Base-by-base conservation (phyloP, 2,113 vertebrate species). In the Phasianus colchicus region DNA sequence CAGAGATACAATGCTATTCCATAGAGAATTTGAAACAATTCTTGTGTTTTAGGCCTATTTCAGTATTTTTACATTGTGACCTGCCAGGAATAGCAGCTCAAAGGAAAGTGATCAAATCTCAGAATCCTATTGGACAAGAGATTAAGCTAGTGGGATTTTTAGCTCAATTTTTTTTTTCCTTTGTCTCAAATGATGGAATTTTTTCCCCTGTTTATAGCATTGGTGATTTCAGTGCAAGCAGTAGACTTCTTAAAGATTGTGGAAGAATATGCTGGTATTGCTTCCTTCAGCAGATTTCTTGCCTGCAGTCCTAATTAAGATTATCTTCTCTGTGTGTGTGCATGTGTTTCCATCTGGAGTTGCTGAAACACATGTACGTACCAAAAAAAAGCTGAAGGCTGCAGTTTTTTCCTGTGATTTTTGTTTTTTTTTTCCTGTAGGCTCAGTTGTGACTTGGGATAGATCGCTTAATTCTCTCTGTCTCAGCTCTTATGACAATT, bases 371-470 rank as follows among this genome's bases (percentile, higher is more conserved):
- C 69, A 7, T 86, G 76, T 74, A 94, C 50, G 64, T 91, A 80
- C 90, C 93, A 77, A 90, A 93, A 48, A 50, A 54, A 95, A 96
- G 86, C 88, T 94, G 95, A 93, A 94, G 72, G 38, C 16, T 96
- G 88, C 93, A 93, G 85, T 96, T 96, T 80, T 95, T 55, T 92
- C 82, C 27, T 29, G 73, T 71, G 25, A n/a, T n/a, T 27, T 15
- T 52, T 47, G 11, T 48, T 5, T 11, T 48, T 11, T 21, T 47
- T 47, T 27, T 5, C 27, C 82, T 50, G 73, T 50, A 73, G 76
- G 57, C 64, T 92, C 52, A 29, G 34, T 80, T 95, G 75, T 84
- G 79, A 91, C 85, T 94, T 93, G 50, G 55, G 34, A 7, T 54
- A 89, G 85, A 90, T 95, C 80, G 85, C 82, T 85, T 94, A 17